Evolutionary conservation across 2,888 invertebrate genomes (phyloP), one percentile per base, ranked within the genome.

Genomic region (Heliothis peltigera): DNA sequence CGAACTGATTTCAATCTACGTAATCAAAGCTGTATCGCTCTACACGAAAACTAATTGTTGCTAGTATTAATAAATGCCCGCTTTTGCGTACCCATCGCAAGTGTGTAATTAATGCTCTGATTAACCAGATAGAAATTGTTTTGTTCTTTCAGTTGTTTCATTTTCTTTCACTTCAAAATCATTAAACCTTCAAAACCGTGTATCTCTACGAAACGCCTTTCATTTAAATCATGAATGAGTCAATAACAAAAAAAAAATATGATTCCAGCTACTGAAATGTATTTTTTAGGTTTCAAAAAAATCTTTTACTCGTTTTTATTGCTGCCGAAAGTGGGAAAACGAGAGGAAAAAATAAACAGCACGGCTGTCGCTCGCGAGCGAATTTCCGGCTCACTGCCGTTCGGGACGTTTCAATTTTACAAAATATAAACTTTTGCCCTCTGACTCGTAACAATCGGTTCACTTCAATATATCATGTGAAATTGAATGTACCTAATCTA

Each of bases 1-100:
- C 87, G 87, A 87, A 87, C 84, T 88, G 92, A 93, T 94, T 91
- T 90, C 89, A 92, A 93, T 93, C 92, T 92, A 87, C 87, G 91
- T 91, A 92, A 92, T 94, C 93, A 92, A 90, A 84, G 84, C 85
- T 88, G 83, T 83, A 67, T 67, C 46, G 18, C 49, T 47, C 56
- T 63, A 21, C 39, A 74, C 18, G 28, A 53, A 48, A 49, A 54
- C 53, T 67, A 73, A 77, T 60, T 67, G 68, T 32, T 84, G 80
- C 82, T 88, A 81, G 81, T 82, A 85, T 82, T 85, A 82, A 78
- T 80, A 76, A 83, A 80, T 75, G 66, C 59, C 46, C 19, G 18
- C 7, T 52, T 22, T 19, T 49, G 60, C 60, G 69, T 64, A 70
- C 51, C 57, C 60, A 59, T 57, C 60, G 19, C 47, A 54, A 21